Base-by-base conservation (phyloP, 2,797 vertebrate genomes). In the Squalus acanthias region DNA sequence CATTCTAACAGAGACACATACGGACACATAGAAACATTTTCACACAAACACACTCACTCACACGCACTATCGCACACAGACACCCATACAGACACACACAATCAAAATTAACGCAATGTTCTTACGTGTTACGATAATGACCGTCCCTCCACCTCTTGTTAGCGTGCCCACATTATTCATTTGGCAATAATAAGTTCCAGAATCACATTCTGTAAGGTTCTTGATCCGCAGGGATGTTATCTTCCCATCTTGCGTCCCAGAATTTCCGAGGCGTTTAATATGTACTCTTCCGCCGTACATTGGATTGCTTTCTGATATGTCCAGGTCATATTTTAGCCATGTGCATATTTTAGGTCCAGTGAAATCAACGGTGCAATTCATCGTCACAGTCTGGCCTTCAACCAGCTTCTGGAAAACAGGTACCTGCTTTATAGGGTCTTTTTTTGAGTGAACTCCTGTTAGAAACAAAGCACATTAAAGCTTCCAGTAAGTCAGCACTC, bases 171-270 rank as follows among this genome's bases (percentile, higher is more conserved):
- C 1, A 5, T 22, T 24, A 3, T 85, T 6, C 20, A 50, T 1
- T 5, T 0, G 0, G 20, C 82, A 85, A 50, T 85, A 85, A 22
- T 85, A 85, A 1, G 39, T 85, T 24, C 39, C 82, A 22, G 82
- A 85, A 85, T 85, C 82, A 9, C 82, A 85, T 85, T 50, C 82
- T 85, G 82, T 24, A 17, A 85, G 39, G 22, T 85, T 24, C 6
- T 2, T 24, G 20, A 85, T 85, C 46, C 46, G 39, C 46, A 85
- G 1, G 24, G 0, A 22, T 22, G 17, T 5, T 17, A 22, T 0
- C 9, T 8, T n/a, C 13, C 7, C 17, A 4, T 17, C 7, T 24
- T 20, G 1, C 1, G 4, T 0, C 2, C 1, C 24, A 3, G 1
- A 5, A 39, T 39, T 39, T 39, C 39, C 39, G 39, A 39, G 39